Percentiles rank a stretch among this genome's conserved stretches.
Conservation (phyloP, 2,113 vertebrate genomes). For the Felis chaus region DNA sequence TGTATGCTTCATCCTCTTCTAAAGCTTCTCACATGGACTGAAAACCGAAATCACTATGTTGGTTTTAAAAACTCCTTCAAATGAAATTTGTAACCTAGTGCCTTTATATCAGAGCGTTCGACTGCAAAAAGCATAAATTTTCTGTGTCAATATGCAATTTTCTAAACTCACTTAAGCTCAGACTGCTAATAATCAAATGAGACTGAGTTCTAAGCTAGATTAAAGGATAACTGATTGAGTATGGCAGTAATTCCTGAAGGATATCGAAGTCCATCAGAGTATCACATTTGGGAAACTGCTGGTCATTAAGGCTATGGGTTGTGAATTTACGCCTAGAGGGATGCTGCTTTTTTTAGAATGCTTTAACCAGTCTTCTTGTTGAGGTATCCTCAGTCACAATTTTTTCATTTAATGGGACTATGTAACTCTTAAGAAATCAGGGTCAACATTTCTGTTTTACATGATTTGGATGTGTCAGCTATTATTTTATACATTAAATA, state of each 20-base stretch:
- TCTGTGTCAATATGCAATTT: constrained; percentile 52
- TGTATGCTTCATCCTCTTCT: background rate
- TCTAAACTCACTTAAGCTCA: constrained; percentile 16
- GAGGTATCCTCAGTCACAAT: background rate
- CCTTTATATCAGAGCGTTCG: constrained; percentile 36
- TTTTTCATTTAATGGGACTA: background rate
- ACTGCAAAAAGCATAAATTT: constrained; percentile 24
- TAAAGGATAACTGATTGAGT: background rate
- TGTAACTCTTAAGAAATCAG: background rate
- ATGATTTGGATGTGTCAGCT: background rate
- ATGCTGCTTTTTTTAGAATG: background rate
- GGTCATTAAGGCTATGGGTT: background rate
- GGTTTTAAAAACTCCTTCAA: constrained; percentile 28
- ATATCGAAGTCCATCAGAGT: background rate
- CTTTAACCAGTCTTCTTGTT: background rate
- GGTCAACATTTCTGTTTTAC: background rate
- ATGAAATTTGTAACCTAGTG: constrained; percentile 7
- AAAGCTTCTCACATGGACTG: background rate
- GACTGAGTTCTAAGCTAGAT: background rate
- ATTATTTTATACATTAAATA: constrained; percentile 20
- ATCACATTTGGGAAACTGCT: background rate
- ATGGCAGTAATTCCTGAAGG: background rate
- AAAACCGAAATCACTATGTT: background rate
- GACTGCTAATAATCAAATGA: constrained; percentile 35
- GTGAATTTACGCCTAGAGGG: background rate